Conservation (phyloP, 1,140 invertebrate species). For the Drosophila hydei region DNA sequence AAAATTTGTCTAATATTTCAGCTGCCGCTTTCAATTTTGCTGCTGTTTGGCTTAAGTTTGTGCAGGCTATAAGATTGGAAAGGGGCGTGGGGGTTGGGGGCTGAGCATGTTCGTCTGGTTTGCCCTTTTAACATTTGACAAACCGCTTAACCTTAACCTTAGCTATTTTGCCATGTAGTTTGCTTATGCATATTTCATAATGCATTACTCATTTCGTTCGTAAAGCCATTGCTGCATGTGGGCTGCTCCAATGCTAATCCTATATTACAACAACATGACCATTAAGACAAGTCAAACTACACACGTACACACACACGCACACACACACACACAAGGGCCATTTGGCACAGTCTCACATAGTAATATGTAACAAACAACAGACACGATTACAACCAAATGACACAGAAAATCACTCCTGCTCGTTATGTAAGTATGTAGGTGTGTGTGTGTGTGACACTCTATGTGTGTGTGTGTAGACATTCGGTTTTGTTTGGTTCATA, state of each 20-base stretch:
- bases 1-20: constrained; percentile 47
- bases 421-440: constrained; percentile 45
- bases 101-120: constrained; percentile 1
- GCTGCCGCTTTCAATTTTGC: not conserved
- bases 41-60: constrained; percentile 7
- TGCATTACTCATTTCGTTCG: constrained; percentile 37
- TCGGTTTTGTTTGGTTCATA: constrained; percentile 62
- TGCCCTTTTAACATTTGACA: constrained; percentile 57
- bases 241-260: constrained; percentile 42
- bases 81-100: not conserved
- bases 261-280: constrained; percentile 65
- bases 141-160: constrained; percentile 79
- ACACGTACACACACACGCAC: constrained; percentile 50
- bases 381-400: constrained; percentile 82
- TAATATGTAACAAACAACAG: constrained; percentile 82
- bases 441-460: constrained; percentile 2
- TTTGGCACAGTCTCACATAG: constrained; percentile 55
- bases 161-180: constrained; percentile 35
- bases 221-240: constrained; percentile 7
- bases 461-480: constrained; percentile 28
- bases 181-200: constrained; percentile 67
- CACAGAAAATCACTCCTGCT: constrained; percentile 78
- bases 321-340: constrained; percentile 30
- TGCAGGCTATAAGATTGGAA: not conserved
- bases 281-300: constrained; percentile 81